phyloP scores from a whole-genome alignment of 2,888 invertebrate species.

The Sinhomidia bicolor region DNA sequence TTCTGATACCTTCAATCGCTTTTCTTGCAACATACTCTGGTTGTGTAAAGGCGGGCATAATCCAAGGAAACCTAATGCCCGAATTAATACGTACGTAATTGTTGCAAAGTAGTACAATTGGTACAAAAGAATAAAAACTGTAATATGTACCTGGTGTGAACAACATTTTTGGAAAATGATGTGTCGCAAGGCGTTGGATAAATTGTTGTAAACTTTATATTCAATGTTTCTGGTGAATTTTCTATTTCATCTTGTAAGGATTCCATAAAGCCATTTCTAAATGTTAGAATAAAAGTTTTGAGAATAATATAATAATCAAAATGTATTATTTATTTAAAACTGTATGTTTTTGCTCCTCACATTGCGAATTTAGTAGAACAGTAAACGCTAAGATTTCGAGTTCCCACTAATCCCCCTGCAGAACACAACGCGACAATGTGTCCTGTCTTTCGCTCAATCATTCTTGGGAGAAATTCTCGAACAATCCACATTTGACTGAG shows the following conservation, averaged over 20 bases:
- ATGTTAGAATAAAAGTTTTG: background rate
- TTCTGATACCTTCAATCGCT: slow-evolving; percentile 85
- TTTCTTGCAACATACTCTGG: slow-evolving; percentile 84
- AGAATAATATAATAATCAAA: no score
- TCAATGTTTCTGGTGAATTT: slow-evolving; percentile 83
- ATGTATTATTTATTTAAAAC: background rate
- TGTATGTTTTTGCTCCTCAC: background rate
- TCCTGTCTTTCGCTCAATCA: slow-evolving; percentile 89
- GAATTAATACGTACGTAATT: background rate
- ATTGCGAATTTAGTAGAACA: slow-evolving; percentile 83
- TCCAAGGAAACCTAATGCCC: slow-evolving; percentile 72
- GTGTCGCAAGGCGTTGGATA: slow-evolving; percentile 86
- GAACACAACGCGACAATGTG: slow-evolving; percentile 90
- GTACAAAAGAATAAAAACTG: background rate
- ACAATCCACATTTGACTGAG: slow-evolving; percentile 91
- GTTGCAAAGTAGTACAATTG: no score
- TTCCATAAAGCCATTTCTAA: slow-evolving; percentile 65
- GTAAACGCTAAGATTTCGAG: slow-evolving; percentile 90
- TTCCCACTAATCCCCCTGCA: slow-evolving; percentile 88
- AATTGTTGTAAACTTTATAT: slow-evolving; percentile 90
- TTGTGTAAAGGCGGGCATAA: slow-evolving; percentile 83
- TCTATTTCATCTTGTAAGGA: slow-evolving; percentile 88
- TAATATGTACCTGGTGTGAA: slow-evolving; percentile 58
- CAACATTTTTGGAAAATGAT: slow-evolving; percentile 69
- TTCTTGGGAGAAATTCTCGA: slow-evolving; percentile 89